Percentiles rank a stretch among this genome's conserved stretches.
These are phyloP conservation scores for Zosterops pallidus DNA, from an alignment of 2,113 vertebrate species.

Conservation along the genomic window DNA sequence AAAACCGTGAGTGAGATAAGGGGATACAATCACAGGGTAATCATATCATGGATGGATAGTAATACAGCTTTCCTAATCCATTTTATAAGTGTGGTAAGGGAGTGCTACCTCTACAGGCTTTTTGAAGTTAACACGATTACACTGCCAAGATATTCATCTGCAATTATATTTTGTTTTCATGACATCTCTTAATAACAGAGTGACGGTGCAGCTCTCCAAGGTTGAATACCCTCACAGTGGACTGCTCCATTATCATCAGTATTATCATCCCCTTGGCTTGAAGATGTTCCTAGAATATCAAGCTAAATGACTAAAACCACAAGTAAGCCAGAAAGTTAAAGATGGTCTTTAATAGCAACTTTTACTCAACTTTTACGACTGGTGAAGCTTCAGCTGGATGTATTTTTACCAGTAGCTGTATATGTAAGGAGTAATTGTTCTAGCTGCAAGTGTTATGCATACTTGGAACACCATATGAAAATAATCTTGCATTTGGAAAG, in stretches of 20 bases:
- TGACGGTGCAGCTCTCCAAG: not conserved
- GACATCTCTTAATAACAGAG: not conserved
- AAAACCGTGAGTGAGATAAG: not conserved
- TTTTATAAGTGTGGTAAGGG: not conserved
- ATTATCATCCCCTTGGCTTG: not conserved
- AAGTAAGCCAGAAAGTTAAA: not conserved
- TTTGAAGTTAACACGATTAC: not conserved
- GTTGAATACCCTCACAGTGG: not conserved
- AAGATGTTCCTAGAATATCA: not conserved
- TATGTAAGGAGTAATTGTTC: not conserved
- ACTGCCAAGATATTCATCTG: not conserved
- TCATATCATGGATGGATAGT: not conserved
- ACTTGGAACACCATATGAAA: not conserved
- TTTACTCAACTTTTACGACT: not conserved
- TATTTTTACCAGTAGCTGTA: not conserved
- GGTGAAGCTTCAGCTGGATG: not conserved
- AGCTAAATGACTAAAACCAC: not conserved
- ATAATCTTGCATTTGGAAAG: not conserved
- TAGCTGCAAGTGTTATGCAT: not conserved
- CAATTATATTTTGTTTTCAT: conserved; percentile 6
- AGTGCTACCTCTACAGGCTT: not conserved
- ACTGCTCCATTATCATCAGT: not conserved
- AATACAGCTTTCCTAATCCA: not conserved
- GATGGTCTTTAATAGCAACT: not conserved
- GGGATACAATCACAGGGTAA: not conserved